These are phyloP conservation scores for Dolichotis patagonum DNA, from an alignment of 2,113 vertebrate genomes.

Conservation along the genomic window DNA sequence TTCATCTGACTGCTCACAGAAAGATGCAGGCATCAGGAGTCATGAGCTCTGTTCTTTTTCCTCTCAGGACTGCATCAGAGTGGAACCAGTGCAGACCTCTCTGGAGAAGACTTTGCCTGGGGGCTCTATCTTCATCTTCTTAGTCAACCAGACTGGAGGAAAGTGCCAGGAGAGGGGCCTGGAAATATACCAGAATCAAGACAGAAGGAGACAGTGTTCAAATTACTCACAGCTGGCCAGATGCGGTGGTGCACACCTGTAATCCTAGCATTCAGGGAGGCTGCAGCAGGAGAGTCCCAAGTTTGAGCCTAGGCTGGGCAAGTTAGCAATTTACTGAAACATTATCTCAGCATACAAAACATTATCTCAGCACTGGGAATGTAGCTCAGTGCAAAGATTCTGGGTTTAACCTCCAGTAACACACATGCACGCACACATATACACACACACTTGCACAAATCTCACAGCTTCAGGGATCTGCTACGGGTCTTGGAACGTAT, in stretches of 20 bases:
- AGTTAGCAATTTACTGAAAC: not conserved
- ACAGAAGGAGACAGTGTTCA: not conserved
- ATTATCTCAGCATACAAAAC: not conserved
- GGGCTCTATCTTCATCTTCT: not conserved
- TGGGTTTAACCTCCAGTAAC: not conserved
- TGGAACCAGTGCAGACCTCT: not conserved
- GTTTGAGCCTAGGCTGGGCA: not conserved
- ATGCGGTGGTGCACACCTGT: not conserved
- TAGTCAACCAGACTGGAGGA: not conserved
- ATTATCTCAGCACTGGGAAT: not conserved
- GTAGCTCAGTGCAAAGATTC: not conserved
- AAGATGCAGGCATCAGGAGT: fast-evolving
- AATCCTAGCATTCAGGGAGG: not conserved
- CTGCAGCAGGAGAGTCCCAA: not conserved
- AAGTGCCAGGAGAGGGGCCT: not conserved
- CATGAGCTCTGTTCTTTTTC: not conserved
- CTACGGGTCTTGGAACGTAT: not conserved
- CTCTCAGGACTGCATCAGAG: not conserved
- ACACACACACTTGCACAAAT: not conserved
- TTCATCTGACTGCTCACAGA: fast-evolving
- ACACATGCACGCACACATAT: not conserved
- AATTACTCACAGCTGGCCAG: not conserved
- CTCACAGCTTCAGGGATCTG: not conserved
- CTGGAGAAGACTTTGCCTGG: not conserved
- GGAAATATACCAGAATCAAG: not conserved